A percentile compares a stretch with the other conserved stretches of the same genome.
These are phyloP conservation scores for Agrochola lychnidis DNA, from an alignment of 2,888 invertebrate genomes.

Conservation along the genomic window DNA sequence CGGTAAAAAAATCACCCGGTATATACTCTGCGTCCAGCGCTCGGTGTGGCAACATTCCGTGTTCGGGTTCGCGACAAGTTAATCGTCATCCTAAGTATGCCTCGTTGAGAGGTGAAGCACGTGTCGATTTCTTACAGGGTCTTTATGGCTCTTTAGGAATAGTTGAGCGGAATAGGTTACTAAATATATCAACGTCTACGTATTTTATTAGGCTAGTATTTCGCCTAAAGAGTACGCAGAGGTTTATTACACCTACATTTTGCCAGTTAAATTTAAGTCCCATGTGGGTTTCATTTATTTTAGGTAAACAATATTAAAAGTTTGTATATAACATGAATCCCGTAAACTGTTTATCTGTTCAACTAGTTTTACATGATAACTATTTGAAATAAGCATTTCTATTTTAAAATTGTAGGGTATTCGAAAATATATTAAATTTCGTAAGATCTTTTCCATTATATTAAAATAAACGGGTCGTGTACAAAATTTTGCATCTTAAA, in stretches of 20 bases:
- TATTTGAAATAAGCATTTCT: neutral
- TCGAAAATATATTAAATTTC: neutral
- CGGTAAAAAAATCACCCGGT: too few species aligned
- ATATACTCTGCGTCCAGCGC: neutral
- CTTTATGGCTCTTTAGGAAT: too few species aligned
- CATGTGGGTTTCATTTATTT: neutral
- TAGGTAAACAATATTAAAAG: too few species aligned
- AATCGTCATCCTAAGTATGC: too few species aligned
- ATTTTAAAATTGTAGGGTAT: neutral
- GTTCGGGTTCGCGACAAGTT: too few species aligned
- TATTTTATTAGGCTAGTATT: neutral
- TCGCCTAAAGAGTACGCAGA: neutral
- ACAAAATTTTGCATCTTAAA: neutral
- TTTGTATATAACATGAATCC: too few species aligned
- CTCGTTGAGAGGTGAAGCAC: too few species aligned
- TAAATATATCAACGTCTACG: too few species aligned
- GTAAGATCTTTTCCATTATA: neutral
- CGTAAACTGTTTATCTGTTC: neutral
- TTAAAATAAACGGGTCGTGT: neutral
- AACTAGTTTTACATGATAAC: neutral
- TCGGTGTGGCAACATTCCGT: too few species aligned
- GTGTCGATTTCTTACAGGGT: too few species aligned
- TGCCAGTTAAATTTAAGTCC: too few species aligned
- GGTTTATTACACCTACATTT: neutral
- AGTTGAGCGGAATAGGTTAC: too few species aligned